Percentiles rank a stretch among this genome's conserved stretches.
Conservation (phyloP, 2,113 vertebrate genomes). For the Saccopteryx leptura region DNA sequence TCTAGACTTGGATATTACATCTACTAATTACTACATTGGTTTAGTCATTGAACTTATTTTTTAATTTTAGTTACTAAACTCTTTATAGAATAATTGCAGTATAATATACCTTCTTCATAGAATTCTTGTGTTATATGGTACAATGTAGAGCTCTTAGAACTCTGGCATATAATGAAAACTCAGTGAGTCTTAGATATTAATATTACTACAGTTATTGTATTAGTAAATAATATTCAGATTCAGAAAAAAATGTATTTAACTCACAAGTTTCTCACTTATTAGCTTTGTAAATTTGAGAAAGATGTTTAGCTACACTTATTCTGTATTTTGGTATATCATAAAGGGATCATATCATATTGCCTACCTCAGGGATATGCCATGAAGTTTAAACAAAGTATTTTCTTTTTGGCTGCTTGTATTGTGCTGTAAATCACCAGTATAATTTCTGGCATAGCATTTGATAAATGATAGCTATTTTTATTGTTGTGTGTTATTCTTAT, state of each 20-base stretch:
- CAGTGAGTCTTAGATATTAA: not conserved
- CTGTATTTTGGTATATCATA: not conserved
- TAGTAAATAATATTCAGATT: not conserved
- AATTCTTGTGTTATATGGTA: not conserved
- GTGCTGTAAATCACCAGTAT: not conserved
- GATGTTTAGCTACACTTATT: not conserved
- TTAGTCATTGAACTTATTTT: not conserved
- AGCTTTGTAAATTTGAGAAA: not conserved
- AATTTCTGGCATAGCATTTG: not conserved
- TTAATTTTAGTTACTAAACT: not conserved
- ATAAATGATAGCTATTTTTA: not conserved
- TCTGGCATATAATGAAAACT: not conserved
- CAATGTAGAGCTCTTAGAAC: not conserved
- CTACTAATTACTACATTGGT: not conserved
- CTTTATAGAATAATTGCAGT: not conserved
- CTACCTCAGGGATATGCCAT: not conserved
- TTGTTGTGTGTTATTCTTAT: not conserved
- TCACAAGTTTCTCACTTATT: not conserved
- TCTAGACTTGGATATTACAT: not conserved
- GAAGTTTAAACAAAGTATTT: not conserved
- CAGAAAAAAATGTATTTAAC: slow-evolving; percentile 11
- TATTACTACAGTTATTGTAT: slow-evolving; percentile 6
- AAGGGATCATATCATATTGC: not conserved
- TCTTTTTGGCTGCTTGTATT: not conserved
- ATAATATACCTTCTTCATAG: not conserved